phyloP scores from a whole-genome alignment of 2,113 vertebrate species.

The Thermophis baileyi region DNA sequence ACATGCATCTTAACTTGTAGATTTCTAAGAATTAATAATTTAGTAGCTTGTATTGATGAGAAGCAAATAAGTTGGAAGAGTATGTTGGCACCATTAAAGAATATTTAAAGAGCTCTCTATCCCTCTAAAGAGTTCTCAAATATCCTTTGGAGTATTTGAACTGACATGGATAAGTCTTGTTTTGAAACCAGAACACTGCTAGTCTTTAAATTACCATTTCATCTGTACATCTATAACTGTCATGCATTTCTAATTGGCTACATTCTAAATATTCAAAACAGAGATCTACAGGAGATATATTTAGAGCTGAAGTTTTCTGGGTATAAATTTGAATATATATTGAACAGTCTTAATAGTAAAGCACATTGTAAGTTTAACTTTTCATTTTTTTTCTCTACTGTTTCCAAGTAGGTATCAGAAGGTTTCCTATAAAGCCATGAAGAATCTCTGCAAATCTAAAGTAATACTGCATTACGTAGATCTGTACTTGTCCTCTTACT shows the following conservation, averaged over 20 bases:
- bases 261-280: background rate
- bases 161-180: background rate
- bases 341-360: background rate
- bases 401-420: background rate
- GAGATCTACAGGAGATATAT: background rate
- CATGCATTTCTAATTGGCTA: background rate
- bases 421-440: background rate
- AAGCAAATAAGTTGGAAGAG: background rate
- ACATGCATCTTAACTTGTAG: background rate
- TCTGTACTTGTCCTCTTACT: background rate
- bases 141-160: background rate
- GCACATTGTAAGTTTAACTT: background rate
- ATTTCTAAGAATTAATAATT: background rate
- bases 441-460: background rate
- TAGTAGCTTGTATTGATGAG: background rate
- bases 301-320: background rate
- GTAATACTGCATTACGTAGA: background rate
- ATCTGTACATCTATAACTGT: background rate
- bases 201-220: background rate
- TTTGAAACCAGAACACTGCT: background rate
- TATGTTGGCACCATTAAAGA: background rate
- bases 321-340: background rate
- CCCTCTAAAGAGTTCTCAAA: background rate
- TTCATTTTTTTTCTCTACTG: background rate
- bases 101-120: background rate